These are phyloP conservation scores for Leiothrix lutea DNA, from an alignment of 2,113 vertebrate genomes.

Conservation along the genomic window DNA sequence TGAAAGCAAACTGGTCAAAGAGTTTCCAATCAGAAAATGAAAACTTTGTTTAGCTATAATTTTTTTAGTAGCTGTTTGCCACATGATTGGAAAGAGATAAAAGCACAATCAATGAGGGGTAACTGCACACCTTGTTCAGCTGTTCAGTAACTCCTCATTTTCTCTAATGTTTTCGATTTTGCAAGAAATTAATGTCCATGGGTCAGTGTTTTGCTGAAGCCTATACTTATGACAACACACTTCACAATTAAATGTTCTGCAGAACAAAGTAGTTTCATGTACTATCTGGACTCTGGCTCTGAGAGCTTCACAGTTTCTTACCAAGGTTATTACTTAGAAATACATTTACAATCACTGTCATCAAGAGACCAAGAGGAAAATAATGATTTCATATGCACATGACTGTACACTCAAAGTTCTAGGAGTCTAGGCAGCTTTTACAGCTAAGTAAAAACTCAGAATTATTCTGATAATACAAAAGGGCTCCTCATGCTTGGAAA, in stretches of 20 bases:
- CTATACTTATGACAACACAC: neutral
- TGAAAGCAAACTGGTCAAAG: neutral
- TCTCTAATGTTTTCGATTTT: neutral
- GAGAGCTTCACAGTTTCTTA: neutral
- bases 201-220: neutral
- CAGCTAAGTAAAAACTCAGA: neutral
- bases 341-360: neutral
- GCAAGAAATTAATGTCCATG: neutral
- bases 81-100: conserved; percentile 36
- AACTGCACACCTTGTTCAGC: conserved; percentile 25
- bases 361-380: neutral
- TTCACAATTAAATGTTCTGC: neutral
- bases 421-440: neutral
- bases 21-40: conserved; percentile 5
- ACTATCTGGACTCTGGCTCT: neutral
- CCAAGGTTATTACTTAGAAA: neutral
- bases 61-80: conserved; percentile 27
- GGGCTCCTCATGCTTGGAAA: neutral
- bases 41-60: conserved; percentile 12
- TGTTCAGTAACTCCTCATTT: neutral
- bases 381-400: neutral
- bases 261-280: neutral
- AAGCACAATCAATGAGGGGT: neutral
- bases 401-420: neutral
- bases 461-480: neutral